Evolutionary conservation across 2,797 vertebrate genomes (phyloP).

Genomic region (Lacerta bilineata): DNA sequence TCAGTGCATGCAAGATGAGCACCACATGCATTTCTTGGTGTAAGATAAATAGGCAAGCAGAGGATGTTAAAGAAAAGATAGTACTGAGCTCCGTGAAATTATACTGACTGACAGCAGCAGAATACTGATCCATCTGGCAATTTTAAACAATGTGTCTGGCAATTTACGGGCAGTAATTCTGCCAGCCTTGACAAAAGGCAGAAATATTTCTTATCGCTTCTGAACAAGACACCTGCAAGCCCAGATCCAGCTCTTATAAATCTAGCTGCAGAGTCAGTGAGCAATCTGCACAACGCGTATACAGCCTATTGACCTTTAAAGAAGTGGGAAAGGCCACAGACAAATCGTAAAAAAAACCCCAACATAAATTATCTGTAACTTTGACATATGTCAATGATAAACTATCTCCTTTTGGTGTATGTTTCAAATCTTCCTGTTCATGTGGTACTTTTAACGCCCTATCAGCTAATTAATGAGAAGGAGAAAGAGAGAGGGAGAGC

Average conservation of each 20-base stretch:
- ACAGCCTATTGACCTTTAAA: conserved; percentile 38
- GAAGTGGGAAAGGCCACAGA: neutral
- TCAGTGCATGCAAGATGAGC: conserved; percentile 22
- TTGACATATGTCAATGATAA: neutral
- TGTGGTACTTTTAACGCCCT: neutral
- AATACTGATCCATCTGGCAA: conserved; percentile 63
- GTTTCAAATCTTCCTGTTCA: neutral
- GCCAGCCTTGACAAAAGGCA: conserved; percentile 61
- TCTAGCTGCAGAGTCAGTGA: conserved; percentile 48
- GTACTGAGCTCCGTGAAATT: conserved; percentile 51
- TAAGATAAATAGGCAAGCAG: conserved; percentile 53
- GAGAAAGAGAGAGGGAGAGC: neutral
- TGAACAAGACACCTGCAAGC: conserved; percentile 53
- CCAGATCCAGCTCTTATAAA: conserved; percentile 58
- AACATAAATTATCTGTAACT: neutral
- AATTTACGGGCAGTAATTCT: conserved; percentile 60
- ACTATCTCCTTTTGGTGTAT: conserved; percentile 21
- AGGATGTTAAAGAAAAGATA: conserved; percentile 44
- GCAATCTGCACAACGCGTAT: conserved; percentile 34
- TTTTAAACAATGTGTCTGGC: conserved; percentile 64
- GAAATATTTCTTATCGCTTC: conserved; percentile 62
- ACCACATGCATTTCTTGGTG: conserved; percentile 36
- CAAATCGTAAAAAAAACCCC: conserved; percentile 6
- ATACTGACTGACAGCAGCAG: conserved; percentile 45
- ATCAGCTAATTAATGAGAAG: neutral